phyloP scores from a whole-genome alignment of 2,797 vertebrate species.

The Malacoraja senta region DNA sequence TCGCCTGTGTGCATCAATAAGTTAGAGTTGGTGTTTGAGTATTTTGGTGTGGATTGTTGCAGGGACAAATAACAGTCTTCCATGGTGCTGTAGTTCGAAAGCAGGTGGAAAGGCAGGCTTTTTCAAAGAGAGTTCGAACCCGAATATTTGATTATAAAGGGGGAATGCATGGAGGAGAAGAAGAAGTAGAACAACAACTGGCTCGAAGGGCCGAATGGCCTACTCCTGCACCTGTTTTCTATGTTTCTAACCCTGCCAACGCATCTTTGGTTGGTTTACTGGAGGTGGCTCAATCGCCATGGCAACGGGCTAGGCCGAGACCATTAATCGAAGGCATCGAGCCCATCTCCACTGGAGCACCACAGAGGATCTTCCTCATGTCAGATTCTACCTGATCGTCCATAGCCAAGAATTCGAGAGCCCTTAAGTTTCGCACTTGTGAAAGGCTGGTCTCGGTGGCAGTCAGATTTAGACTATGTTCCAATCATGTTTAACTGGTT shows the following conservation, averaged over 20 bases:
- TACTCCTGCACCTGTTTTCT: too few relatives aligned
- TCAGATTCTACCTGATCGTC: not conserved
- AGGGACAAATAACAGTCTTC: not conserved
- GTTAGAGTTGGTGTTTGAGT: not conserved
- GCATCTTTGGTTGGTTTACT: not conserved
- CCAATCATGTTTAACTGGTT: slow-evolving; percentile 30
- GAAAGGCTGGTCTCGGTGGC: not conserved
- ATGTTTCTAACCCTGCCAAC: too few relatives aligned
- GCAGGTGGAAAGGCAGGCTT: not conserved
- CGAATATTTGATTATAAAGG: not conserved
- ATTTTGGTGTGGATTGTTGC: not conserved
- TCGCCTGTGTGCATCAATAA: not conserved
- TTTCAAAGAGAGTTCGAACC: too few relatives aligned
- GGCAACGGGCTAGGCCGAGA: not conserved
- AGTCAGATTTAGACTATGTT: slow-evolving; percentile 12
- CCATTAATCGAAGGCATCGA: not conserved
- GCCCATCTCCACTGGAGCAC: not conserved
- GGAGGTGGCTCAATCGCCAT: not conserved
- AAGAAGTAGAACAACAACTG: not conserved
- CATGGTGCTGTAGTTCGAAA: not conserved
- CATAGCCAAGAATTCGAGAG: not conserved
- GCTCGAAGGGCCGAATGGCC: too few relatives aligned
- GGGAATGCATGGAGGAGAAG: too few relatives aligned
- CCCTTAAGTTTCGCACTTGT: slow-evolving; percentile 1
- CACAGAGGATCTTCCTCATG: too few relatives aligned